These are phyloP conservation scores for Hydraecia micacea DNA, from an alignment of 2,888 invertebrate genomes.

Conservation along the genomic window DNA sequence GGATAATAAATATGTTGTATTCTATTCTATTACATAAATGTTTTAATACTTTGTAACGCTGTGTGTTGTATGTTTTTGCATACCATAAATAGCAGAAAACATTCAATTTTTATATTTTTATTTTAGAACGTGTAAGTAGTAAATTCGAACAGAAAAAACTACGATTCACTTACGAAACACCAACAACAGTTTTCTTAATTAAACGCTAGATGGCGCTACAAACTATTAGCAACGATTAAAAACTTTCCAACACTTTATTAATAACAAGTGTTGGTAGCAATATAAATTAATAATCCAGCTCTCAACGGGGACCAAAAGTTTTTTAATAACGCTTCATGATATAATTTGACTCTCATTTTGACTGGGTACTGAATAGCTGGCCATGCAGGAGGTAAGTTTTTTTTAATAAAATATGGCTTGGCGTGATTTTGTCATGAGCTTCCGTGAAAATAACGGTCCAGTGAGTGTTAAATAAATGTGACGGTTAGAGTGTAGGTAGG, in stretches of 20 bases:
- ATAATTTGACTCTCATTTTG: slow-evolving; percentile 53
- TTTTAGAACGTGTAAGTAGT: background rate
- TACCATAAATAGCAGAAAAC: background rate
- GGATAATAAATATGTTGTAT: no score
- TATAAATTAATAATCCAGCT: slow-evolving; percentile 62
- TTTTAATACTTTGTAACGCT: no score
- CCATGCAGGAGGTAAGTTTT: slow-evolving; percentile 14
- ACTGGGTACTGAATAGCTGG: slow-evolving; percentile 30
- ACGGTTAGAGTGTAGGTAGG: background rate
- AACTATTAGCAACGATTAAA: slow-evolving; percentile 62
- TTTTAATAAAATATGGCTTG: background rate
- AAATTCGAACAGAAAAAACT: background rate
- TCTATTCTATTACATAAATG: no score
- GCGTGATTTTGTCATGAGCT: background rate
- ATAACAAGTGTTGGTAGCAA: slow-evolving; percentile 69
- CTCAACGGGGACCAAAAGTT: slow-evolving; percentile 64
- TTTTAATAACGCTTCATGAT: slow-evolving; percentile 69
- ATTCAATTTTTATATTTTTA: background rate
- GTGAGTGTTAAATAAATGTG: background rate
- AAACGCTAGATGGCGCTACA: slow-evolving; percentile 39
- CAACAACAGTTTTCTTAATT: slow-evolving; percentile 19
- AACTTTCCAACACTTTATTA: slow-evolving; percentile 65
- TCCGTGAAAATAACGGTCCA: background rate
- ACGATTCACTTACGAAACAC: background rate
- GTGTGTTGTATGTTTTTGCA: background rate